Evolutionary conservation across 2,888 invertebrate species (phyloP), one percentile per base, ranked within the genome.

Genomic region (Fragum sueziense): DNA sequence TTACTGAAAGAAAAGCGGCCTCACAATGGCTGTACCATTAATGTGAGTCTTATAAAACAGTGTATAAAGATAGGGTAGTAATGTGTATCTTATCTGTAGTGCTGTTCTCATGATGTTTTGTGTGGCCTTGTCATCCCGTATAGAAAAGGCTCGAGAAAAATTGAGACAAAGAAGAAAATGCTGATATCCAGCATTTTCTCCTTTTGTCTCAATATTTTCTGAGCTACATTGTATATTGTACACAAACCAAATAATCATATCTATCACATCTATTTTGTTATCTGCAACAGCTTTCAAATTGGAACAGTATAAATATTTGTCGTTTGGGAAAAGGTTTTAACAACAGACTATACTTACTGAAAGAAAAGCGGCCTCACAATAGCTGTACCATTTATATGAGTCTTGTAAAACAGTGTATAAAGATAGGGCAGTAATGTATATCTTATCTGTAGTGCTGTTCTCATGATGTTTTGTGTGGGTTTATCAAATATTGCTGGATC

Each of bases 401-500:
- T 89, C 52, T 79, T 73, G 78, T 85, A 91, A 79, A 93, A 88
- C 73, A 91, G 90, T 1, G 94, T 93, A 90, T 94, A 94, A n/a
- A 94, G 91, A 83, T 93, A 93, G 0, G 94, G 94, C 22, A 94
- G 88, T 20, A 94, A 89, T 20, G 90, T 86, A 88, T 94, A 94
- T 27, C 94, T 87, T 7, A 89, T 85, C 27, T 87, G 67, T 6
- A 93, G 70, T 17, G 90, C 91, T 34, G 73, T 70, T 61, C 86
- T 87, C 84, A 91, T 90, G 37, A 86, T 85, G n/a, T 92, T 92
- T 17, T 96, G 95, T 27, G 97, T 96, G 61, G 94, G 94, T 0
- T 95, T 93, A 1, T 97, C 96, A 91, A 97, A 93, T 22, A 95
- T 95, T 3, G 95, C 97, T 0, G 97, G 97, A 94, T 97, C 97